These are phyloP conservation scores for Linyphia triangularis DNA, from an alignment of 2,888 invertebrate species.

Conservation along the genomic window DNA sequence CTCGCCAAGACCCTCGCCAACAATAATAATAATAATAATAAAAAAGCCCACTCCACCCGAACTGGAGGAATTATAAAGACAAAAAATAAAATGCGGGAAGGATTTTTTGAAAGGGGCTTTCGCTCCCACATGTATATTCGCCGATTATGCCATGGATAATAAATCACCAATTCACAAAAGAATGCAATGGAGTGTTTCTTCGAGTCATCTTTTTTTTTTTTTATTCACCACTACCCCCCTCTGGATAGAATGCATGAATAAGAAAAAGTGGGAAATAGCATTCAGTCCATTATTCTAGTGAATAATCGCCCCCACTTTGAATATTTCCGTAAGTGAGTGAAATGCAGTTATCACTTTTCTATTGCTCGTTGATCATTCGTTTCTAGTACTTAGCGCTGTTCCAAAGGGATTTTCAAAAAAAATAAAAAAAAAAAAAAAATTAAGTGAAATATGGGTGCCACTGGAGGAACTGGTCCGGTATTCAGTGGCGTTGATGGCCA, in stretches of 20 bases:
- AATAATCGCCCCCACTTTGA: conserved; percentile 74
- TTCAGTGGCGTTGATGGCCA: not conserved
- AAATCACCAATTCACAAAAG: conserved; percentile 69
- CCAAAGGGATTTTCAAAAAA: not conserved
- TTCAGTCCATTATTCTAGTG: conserved; percentile 71
- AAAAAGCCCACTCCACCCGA: conserved; percentile 27
- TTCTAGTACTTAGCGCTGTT: conserved; percentile 34
- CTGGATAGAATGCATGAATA: conserved; percentile 7
- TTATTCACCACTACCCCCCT: not conserved
- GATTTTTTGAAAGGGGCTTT: conserved; percentile 6
- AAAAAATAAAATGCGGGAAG: conserved; percentile 34
- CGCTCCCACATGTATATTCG: conserved; percentile 42
- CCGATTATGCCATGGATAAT: conserved; percentile 59
- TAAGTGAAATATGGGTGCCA: not conserved
- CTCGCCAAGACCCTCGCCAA: conserved; percentile 68
- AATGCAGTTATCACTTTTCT: conserved; percentile 74
- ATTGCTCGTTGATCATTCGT: conserved; percentile 72
- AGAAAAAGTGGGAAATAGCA: conserved; percentile 51
- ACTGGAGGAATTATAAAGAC: conserved; percentile 61
- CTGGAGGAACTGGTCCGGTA: not conserved
- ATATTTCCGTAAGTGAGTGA: conserved; percentile 75
- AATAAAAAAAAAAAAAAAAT: not conserved
- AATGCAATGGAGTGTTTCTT: conserved; percentile 58
- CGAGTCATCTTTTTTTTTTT: conserved; percentile 24
- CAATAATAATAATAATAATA: conserved; percentile 25